Percentiles rank a stretch among this genome's conserved stretches.
These are phyloP conservation scores for Fukomys damarensis DNA, from an alignment of 2,113 vertebrate genomes.

Conservation along the genomic window DNA sequence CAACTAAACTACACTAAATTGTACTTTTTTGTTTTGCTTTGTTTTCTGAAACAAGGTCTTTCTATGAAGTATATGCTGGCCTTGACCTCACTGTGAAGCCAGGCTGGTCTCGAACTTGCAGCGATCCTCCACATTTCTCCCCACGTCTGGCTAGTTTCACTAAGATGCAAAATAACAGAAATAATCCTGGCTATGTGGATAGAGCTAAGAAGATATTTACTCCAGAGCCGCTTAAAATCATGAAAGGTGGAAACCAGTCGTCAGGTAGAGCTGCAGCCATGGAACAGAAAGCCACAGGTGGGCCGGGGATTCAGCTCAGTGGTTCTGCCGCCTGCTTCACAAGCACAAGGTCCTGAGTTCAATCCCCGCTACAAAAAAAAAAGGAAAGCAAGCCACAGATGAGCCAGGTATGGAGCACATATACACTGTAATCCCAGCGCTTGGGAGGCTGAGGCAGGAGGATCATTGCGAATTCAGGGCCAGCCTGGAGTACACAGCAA, in stretches of 20 bases:
- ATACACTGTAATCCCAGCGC: neutral
- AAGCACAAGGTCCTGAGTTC: too few species aligned
- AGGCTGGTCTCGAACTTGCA: neutral
- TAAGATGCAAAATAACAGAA: constrained; percentile 41
- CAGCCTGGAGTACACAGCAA: neutral
- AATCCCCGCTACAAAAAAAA: too few species aligned
- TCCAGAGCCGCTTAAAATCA: neutral
- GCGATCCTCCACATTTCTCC: neutral
- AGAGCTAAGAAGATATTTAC: neutral
- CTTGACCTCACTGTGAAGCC: neutral
- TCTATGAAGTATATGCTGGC: neutral
- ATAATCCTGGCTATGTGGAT: neutral
- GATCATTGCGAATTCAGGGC: neutral
- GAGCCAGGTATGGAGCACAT: neutral
- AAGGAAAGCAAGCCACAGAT: too few species aligned
- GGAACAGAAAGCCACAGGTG: neutral
- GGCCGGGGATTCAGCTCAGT: too few species aligned
- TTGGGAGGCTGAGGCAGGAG: neutral
- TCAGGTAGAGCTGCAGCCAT: neutral
- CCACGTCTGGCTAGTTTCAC: neutral
- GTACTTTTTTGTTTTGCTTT: neutral
- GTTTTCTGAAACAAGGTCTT: neutral
- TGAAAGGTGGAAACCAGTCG: neutral
- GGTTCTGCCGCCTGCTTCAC: too few species aligned
- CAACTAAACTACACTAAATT: constrained; percentile 30